Evolutionary conservation across 2,888 invertebrate species (phyloP).

Genomic region (Apodemia zela): DNA sequence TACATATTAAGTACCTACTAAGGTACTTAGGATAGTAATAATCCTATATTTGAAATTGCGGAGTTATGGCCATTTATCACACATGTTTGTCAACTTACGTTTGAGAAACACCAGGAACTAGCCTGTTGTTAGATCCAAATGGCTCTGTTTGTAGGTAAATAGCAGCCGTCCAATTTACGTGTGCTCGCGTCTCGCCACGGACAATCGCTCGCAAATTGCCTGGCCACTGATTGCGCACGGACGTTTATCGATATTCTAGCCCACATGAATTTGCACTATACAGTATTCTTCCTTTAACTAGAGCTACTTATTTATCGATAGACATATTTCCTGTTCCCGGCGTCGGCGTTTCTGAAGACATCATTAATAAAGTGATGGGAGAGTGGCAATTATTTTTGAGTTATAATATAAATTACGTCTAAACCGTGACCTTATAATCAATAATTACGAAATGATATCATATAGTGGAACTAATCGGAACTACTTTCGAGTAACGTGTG

Average conservation of each 20-base stretch:
- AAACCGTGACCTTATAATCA: constrained; percentile 71
- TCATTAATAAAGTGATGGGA: constrained; percentile 23
- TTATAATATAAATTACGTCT: constrained; percentile 20
- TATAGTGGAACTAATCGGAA: constrained; percentile 68
- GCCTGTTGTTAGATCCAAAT: constrained; percentile 45
- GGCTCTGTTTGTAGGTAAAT: constrained; percentile 53
- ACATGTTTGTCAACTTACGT: constrained; percentile 17
- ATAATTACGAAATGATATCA: constrained; percentile 70
- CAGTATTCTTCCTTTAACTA: constrained; percentile 20
- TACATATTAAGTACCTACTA: neutral
- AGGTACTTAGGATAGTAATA: neutral
- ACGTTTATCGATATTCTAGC: constrained; percentile 74
- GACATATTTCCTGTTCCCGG: constrained; percentile 3
- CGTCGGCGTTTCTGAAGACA: constrained; percentile 20
- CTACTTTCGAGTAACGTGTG: constrained; percentile 43
- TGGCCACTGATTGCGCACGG: constrained; percentile 65
- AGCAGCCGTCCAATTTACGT: constrained; percentile 62
- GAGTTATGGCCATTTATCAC: constrained; percentile 11
- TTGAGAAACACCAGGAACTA: constrained; percentile 29
- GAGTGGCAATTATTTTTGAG: constrained; percentile 23
- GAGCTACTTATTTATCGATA: neutral
- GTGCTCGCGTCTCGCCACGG: constrained; percentile 64
- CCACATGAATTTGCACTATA: constrained; percentile 29
- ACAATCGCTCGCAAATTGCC: constrained; percentile 74
- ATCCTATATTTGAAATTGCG: neutral